Percentiles rank a stretch among this genome's conserved stretches.
Conservation (phyloP, 2,888 invertebrate species). For the Lingula anatina region DNA sequence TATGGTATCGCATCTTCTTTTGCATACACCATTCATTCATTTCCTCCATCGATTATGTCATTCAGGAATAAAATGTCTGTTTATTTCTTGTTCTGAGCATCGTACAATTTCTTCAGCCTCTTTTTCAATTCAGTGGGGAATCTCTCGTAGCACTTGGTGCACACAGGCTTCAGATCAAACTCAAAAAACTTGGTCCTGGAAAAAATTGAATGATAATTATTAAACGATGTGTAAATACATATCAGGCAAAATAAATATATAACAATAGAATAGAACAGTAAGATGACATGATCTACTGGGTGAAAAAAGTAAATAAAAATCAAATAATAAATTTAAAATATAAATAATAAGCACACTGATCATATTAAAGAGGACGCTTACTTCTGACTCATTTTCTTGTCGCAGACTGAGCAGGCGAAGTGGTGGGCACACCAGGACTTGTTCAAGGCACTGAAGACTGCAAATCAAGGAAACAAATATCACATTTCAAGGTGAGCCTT, state of each 20-base stretch:
- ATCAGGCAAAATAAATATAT: no score
- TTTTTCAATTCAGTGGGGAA: slow-evolving; percentile 91
- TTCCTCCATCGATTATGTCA: background rate
- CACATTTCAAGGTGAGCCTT: no score
- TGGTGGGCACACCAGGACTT: slow-evolving; percentile 99
- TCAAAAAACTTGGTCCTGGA: slow-evolving; percentile 87
- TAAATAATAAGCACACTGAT: no score
- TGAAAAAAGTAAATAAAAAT: no score
- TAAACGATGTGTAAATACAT: background rate
- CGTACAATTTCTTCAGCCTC: slow-evolving; percentile 74
- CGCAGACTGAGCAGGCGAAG: slow-evolving; percentile 96
- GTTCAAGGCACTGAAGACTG: slow-evolving; percentile 95
- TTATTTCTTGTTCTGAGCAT: slow-evolving; percentile 32
- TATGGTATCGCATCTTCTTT: background rate
- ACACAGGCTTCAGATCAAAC: slow-evolving; percentile 93
- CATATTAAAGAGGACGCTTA: no score
- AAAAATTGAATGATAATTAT: slow-evolving; percentile 5
- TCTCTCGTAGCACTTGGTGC: slow-evolving; percentile 96
- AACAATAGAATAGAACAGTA: no score
- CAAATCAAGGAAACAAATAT: no score
- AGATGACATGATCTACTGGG: no score
- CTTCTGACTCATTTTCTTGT: slow-evolving; percentile 85
- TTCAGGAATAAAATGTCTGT: background rate
- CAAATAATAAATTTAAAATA: no score
- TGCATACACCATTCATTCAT: background rate